Conservation (phyloP, 2,797 vertebrate genomes). For the Leptatherina wallacei region DNA sequence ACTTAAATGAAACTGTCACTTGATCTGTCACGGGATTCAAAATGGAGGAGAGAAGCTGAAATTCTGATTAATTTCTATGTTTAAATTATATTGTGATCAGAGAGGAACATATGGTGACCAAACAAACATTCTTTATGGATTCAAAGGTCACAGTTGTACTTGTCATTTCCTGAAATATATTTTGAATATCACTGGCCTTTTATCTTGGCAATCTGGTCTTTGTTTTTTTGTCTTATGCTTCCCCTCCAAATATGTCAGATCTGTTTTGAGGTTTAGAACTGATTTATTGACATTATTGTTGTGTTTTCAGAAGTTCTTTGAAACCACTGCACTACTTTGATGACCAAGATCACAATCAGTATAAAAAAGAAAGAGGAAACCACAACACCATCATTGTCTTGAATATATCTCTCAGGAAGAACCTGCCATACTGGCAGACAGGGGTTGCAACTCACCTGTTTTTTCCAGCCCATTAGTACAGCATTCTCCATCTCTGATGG, state of each 20-base stretch:
- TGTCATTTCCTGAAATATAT: conserved; percentile 1
- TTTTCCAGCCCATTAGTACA: conserved; percentile 51
- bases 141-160: not conserved
- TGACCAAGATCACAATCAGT: conserved; percentile 8
- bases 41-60: conserved; percentile 31
- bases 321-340: conserved; percentile 28
- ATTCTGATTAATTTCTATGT: not conserved
- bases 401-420: conserved; percentile 23
- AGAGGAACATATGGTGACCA: conserved; percentile 1
- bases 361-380: conserved; percentile 22
- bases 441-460: conserved; percentile 17
- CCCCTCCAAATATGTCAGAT: not conserved
- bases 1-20: conserved; percentile 76
- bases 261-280: not conserved
- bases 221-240: not conserved
- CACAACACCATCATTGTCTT: conserved; percentile 6
- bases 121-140: not conserved
- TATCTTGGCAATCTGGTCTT: not conserved
- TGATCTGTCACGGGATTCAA: conserved; percentile 75
- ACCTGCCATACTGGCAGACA: conserved; percentile 25
- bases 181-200: conserved; percentile 3
- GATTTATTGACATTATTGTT: conserved; percentile 23
- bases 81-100: conserved; percentile 9
- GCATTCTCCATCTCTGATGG: conserved; percentile 42
- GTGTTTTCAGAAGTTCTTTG: not conserved